phyloP scores from a whole-genome alignment of 2,888 invertebrate species.

The Cyclophora albipunctata region DNA sequence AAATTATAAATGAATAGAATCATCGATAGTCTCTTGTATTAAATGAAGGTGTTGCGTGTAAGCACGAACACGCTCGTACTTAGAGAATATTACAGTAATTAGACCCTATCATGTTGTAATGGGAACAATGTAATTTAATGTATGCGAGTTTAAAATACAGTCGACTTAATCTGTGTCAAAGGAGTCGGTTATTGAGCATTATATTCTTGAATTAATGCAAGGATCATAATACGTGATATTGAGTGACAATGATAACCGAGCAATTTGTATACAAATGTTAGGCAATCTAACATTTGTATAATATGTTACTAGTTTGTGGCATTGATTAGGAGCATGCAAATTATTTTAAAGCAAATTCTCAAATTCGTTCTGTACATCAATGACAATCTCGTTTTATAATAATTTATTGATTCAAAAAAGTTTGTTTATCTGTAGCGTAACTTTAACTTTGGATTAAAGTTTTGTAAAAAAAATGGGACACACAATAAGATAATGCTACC shows the following conservation, averaged over 20 bases:
- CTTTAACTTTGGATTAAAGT: too few relatives aligned
- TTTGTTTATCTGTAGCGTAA: too few relatives aligned
- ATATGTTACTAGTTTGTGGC: too few relatives aligned
- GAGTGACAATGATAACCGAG: constrained; percentile 21
- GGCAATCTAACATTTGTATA: neutral
- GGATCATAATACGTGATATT: constrained; percentile 11
- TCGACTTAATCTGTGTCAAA: constrained; percentile 45
- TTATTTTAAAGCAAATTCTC: too few relatives aligned
- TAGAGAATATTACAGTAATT: constrained; percentile 52
- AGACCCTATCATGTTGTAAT: constrained; percentile 64
- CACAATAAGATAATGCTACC: too few relatives aligned
- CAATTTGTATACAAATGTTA: constrained; percentile 28
- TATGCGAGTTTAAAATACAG: constrained; percentile 49
- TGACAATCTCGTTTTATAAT: too few relatives aligned
- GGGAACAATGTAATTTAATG: constrained; percentile 57
- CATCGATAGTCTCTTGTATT: constrained; percentile 14
- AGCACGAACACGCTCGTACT: constrained; percentile 33
- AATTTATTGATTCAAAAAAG: too few relatives aligned
- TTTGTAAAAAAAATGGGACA: too few relatives aligned
- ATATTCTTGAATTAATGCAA: neutral
- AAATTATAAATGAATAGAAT: neutral
- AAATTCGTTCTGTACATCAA: too few relatives aligned
- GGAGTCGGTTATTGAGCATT: constrained; percentile 27
- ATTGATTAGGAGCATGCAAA: too few relatives aligned
- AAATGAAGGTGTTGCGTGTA: constrained; percentile 40